Evolutionary conservation across 2,888 invertebrate genomes (phyloP).

Genomic region (Xylophagus ater): DNA sequence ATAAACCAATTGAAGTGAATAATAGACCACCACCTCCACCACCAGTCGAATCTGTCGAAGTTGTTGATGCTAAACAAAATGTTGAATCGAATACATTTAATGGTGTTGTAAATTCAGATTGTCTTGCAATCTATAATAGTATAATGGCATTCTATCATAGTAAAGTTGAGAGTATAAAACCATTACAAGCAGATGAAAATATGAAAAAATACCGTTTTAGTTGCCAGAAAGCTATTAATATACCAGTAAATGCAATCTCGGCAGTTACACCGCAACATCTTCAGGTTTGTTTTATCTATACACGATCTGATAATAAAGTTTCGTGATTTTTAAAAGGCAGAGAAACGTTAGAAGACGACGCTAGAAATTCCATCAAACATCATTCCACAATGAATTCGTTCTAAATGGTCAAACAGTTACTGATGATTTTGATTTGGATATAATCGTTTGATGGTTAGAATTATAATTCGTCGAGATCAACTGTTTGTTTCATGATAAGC

Average conservation of each 20-base stretch:
- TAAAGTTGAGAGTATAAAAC: conserved; percentile 49
- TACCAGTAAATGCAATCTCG: conserved; percentile 78
- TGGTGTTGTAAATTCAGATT: conserved; percentile 42
- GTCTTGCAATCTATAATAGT: conserved; percentile 46
- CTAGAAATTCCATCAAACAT: no score
- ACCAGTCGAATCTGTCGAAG: conserved; percentile 11
- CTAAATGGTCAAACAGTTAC: background rate
- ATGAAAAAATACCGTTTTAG: conserved; percentile 71
- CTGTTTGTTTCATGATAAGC: no score
- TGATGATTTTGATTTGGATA: background rate
- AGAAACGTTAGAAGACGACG: no score
- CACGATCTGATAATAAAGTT: no score
- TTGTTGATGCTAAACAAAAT: conserved; percentile 9
- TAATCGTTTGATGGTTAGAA: no score
- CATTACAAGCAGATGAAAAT: conserved; percentile 47
- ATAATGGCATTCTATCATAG: conserved; percentile 47
- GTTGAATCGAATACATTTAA: no score
- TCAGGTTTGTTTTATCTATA: conserved; percentile 19
- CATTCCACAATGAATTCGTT: no score
- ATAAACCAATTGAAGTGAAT: conserved; percentile 20
- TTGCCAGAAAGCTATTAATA: conserved; percentile 76
- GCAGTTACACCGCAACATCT: conserved; percentile 59
- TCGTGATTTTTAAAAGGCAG: no score
- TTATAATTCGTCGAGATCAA: no score
- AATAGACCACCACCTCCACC: conserved; percentile 23